Evolutionary conservation across 1,140 invertebrate genomes (phyloP).

Genomic region (Brachionus angularis): DNA sequence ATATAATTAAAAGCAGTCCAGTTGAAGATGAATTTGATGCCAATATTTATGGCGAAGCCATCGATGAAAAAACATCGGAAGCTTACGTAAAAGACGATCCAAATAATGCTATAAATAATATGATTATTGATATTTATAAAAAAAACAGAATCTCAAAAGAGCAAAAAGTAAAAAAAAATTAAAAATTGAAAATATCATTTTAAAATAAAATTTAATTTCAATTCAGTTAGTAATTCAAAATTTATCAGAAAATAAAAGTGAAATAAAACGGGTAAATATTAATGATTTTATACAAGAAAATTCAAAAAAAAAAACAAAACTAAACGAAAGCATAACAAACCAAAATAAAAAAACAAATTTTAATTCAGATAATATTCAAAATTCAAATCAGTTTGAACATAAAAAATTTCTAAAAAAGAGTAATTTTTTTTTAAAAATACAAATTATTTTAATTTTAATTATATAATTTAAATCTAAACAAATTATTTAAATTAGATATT

Average conservation of each 20-base stretch:
- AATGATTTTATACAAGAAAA: conserved; percentile 13
- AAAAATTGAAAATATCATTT: background rate
- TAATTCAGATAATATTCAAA: background rate
- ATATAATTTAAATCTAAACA: too few species aligned
- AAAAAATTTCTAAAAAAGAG: background rate
- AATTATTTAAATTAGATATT: background rate
- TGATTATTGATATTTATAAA: conserved; percentile 34
- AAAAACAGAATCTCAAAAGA: conserved; percentile 1
- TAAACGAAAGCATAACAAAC: too few species aligned
- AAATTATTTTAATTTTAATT: too few species aligned
- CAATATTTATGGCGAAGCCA: conserved; percentile 14
- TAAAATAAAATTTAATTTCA: conserved; percentile 22
- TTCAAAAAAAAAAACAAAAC: background rate
- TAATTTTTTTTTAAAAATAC: background rate
- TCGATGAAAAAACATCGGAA: conserved; percentile 2
- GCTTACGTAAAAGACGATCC: background rate
- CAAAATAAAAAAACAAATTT: conserved; percentile 2
- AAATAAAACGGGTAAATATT: background rate
- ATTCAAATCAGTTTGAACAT: background rate
- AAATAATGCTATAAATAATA: conserved; percentile 28
- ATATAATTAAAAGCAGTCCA: too few species aligned
- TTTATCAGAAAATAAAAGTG: background rate
- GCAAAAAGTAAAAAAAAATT: background rate
- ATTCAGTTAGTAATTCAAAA: background rate
- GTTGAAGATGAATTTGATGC: conserved; percentile 8